phyloP scores from a whole-genome alignment of 2,888 invertebrate species.

The Capitulum mitella region DNA sequence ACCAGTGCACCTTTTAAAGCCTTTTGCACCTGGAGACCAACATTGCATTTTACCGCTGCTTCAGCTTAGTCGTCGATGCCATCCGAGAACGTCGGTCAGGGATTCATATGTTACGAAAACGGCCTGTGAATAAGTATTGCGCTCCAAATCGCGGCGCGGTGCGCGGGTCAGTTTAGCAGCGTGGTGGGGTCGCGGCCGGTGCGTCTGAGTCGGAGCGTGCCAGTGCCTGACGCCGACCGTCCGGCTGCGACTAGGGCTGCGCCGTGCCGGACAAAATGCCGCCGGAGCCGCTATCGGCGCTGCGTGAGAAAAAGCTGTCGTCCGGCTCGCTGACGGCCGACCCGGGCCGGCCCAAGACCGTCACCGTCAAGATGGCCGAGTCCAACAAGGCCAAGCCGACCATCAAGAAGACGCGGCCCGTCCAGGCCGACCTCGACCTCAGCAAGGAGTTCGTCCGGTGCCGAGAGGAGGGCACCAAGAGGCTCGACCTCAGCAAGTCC shows the following conservation, averaged over 20 bases:
- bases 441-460: conserved; percentile 52
- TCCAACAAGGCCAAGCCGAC: conserved; percentile 78
- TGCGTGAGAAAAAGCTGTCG: conserved; percentile 44
- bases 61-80: too few species aligned
- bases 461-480: conserved; percentile 78
- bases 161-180: not conserved
- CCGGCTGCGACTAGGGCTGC: not conserved
- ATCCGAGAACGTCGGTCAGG: too few species aligned
- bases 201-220: not conserved
- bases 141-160: too few species aligned
- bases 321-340: conserved; percentile 43
- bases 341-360: conserved; percentile 61
- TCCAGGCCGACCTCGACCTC: not conserved
- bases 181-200: not conserved
- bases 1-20: too few species aligned
- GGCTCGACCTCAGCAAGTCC: conserved; percentile 90
- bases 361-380: conserved; percentile 63
- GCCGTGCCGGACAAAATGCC: not conserved
- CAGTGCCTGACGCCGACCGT: not conserved
- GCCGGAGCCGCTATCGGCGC: not conserved
- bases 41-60: too few species aligned
- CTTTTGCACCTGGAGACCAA: too few species aligned
- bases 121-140: too few species aligned
- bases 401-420: not conserved
- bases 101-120: too few species aligned